A percentile compares a stretch with the other conserved stretches of the same genome.
phyloP scores from a whole-genome alignment of 2,888 invertebrate species.

The Proisotoma minuta region DNA sequence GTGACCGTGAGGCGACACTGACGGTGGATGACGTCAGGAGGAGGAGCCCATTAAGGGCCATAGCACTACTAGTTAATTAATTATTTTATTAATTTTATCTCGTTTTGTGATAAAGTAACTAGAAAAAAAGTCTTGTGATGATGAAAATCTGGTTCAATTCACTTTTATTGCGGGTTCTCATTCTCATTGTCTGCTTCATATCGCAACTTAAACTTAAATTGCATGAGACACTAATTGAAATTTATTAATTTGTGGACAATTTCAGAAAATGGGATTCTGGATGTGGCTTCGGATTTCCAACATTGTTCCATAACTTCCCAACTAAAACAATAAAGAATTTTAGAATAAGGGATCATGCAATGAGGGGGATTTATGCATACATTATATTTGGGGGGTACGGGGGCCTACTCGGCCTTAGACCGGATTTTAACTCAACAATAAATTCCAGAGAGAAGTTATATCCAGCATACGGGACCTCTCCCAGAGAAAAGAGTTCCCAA shows the following conservation, averaged over 20 bases:
- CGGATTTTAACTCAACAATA: background rate
- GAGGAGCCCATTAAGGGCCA: conserved; percentile 37
- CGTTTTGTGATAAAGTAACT: no score
- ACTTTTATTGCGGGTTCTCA: no score
- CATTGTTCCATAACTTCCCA: background rate
- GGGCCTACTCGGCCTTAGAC: background rate
- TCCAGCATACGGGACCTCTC: background rate
- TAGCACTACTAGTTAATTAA: no score
- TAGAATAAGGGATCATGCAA: background rate
- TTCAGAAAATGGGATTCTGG: background rate
- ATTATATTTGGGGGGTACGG: background rate
- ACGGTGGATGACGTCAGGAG: conserved; percentile 37
- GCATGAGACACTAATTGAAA: background rate
- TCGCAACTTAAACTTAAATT: no score
- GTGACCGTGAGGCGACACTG: conserved; percentile 21
- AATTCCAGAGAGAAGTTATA: conserved; percentile 2
- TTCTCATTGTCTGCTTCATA: no score
- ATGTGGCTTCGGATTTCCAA: background rate
- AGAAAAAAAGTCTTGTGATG: no score
- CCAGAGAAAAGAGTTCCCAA: background rate
- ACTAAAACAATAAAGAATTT: background rate
- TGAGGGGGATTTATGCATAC: background rate
- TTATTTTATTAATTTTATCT: no score
- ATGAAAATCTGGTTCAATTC: no score
- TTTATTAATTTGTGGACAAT: background rate